Percentiles rank a stretch among this genome's conserved stretches.
These are phyloP conservation scores for Andrena hattorfiana DNA, from an alignment of 2,888 invertebrate species.

Conservation along the genomic window DNA sequence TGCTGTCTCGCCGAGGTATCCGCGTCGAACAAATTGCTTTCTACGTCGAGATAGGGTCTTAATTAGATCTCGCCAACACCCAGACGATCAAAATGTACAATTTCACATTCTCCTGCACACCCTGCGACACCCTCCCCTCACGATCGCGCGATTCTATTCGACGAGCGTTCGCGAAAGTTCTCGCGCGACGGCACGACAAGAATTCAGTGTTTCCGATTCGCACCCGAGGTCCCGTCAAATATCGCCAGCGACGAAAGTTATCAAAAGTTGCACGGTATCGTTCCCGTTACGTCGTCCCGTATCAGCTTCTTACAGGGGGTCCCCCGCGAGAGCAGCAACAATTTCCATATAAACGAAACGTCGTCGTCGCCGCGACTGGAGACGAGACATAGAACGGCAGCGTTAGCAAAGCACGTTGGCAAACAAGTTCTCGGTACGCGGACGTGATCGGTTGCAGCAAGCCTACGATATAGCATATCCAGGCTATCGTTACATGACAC, in stretches of 20 bases:
- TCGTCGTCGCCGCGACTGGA: constrained; percentile 31
- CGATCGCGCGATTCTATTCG: not conserved
- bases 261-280: constrained; percentile 5
- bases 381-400: constrained; percentile 45
- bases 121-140: not conserved
- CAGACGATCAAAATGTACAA: not conserved
- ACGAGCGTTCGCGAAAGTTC: not conserved
- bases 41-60: not conserved
- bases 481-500: constrained; percentile 59
- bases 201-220: not conserved
- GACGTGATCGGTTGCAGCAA: constrained; percentile 81
- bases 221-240: not conserved
- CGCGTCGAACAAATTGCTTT: not conserved
- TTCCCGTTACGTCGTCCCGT: not conserved
- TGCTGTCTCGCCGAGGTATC: constrained; percentile 25
- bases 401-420: constrained; percentile 59
- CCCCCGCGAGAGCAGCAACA: constrained; percentile 36
- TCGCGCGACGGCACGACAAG: not conserved
- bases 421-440: constrained; percentile 53
- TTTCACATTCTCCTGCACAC: not conserved
- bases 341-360: constrained; percentile 43
- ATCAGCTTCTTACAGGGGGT: not conserved
- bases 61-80: not conserved
- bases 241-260: constrained; percentile 4
- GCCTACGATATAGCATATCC: constrained; percentile 83